These are phyloP conservation scores for Ancistrus triradiatus DNA, from an alignment of 2,113 vertebrate genomes.

Conservation along the genomic window DNA sequence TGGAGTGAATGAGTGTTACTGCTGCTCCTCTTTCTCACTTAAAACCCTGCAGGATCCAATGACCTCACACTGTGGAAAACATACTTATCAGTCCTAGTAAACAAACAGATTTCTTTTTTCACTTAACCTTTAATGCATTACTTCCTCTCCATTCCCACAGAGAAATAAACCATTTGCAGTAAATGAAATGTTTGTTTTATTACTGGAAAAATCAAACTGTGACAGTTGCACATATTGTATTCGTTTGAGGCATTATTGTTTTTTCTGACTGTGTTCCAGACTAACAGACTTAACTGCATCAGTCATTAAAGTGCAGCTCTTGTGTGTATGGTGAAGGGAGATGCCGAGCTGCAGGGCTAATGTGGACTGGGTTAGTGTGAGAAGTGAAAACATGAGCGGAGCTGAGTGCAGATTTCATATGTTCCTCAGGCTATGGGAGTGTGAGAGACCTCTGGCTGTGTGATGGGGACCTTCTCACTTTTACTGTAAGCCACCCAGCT, in stretches of 20 bases:
- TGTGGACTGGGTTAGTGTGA: neutral
- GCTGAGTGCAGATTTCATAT: conserved; percentile 11
- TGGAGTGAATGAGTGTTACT: conserved; percentile 14
- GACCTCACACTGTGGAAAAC: too few relatives aligned
- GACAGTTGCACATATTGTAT: conserved; percentile 28
- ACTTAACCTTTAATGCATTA: conserved; percentile 24
- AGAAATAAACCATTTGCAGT: conserved; percentile 14
- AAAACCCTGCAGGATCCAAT: too few relatives aligned
- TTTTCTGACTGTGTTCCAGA: conserved; percentile 17
- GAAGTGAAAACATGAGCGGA: conserved; percentile 1
- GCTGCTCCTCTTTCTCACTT: conserved; percentile 2
- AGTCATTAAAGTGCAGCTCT: conserved; percentile 4
- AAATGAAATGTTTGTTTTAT: conserved; percentile 18
- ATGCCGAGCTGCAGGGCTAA: conserved; percentile 9
- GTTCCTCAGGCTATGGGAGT: conserved; percentile 26
- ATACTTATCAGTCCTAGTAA: conserved; percentile 1
- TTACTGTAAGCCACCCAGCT: conserved; percentile 2
- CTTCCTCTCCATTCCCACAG: too few relatives aligned
- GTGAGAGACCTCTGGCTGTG: conserved; percentile 5
- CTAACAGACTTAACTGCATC: conserved; percentile 8
- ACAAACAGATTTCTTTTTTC: conserved; percentile 14
- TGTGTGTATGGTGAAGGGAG: neutral
- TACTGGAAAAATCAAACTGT: conserved; percentile 22
- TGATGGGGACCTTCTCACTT: conserved; percentile 10
- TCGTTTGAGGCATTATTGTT: conserved; percentile 12